These are phyloP conservation scores for Cossypha niveicapilla DNA, from an alignment of 2,797 vertebrate species.

Conservation along the genomic window DNA sequence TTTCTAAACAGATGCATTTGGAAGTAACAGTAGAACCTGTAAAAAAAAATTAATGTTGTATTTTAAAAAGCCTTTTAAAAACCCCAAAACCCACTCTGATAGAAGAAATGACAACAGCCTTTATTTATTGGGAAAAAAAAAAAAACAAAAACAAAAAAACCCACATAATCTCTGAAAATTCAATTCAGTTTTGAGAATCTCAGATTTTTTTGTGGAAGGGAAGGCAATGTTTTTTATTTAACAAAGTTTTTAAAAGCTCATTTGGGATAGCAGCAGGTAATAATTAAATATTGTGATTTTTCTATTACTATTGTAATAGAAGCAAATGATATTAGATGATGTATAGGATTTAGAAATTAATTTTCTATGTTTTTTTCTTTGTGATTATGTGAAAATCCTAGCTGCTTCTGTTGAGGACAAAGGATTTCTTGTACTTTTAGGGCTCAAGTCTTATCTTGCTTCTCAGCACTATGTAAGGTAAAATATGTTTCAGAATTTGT, in stretches of 20 bases:
- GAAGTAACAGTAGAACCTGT: background rate
- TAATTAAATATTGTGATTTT: background rate
- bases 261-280: background rate
- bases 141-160: background rate
- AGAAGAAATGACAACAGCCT: background rate
- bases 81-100: accelerated
- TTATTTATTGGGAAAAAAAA: background rate
- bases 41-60: background rate
- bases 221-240: background rate
- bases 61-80: background rate
- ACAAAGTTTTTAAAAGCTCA: background rate
- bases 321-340: background rate
- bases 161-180: background rate
- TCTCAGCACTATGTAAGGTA: background rate
- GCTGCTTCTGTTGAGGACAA: background rate
- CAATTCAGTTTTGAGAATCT: background rate
- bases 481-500: background rate
- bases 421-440: background rate
- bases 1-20: background rate
- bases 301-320: background rate
- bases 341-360: background rate
- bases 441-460: background rate
- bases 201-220: background rate
- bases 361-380: background rate
- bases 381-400: background rate